Percentiles rank a stretch among this genome's conserved stretches.
phyloP scores from a whole-genome alignment of 2,113 vertebrate genomes.

The Ammodytes marinus region DNA sequence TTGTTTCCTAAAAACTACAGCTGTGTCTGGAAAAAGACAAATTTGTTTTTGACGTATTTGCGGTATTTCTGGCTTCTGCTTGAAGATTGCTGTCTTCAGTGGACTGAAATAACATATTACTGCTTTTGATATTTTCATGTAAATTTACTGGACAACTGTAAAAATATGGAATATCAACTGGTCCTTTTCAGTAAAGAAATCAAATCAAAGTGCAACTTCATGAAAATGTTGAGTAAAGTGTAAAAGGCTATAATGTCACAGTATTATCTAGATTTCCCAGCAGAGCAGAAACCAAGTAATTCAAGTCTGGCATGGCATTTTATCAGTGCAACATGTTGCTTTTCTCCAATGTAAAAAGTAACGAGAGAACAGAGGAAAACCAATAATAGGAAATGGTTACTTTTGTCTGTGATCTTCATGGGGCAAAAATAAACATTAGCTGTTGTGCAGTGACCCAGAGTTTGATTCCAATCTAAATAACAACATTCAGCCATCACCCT shows the following conservation, averaged over 20 bases:
- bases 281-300: conserved; percentile 1
- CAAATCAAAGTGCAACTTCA: not conserved
- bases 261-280: not conserved
- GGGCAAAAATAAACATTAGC: not conserved
- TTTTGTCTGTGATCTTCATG: not conserved
- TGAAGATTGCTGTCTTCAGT: not conserved
- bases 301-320: not conserved
- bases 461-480: conserved; percentile 21
- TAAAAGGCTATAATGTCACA: not conserved
- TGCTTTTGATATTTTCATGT: not conserved
- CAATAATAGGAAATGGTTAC: not conserved
- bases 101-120: not conserved
- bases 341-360: not conserved
- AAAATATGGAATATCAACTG: not conserved
- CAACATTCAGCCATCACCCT: not conserved
- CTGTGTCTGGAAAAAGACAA: no score
- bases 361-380: no score
- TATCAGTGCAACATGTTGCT: not conserved
- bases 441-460: not conserved
- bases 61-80: not conserved
- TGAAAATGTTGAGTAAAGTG: not conserved
- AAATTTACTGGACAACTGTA: not conserved
- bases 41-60: not conserved
- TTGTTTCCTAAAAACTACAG: not conserved
- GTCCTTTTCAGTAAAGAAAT: not conserved